phyloP scores from a whole-genome alignment of 2,797 vertebrate species.

The Margarornis squamiger region DNA sequence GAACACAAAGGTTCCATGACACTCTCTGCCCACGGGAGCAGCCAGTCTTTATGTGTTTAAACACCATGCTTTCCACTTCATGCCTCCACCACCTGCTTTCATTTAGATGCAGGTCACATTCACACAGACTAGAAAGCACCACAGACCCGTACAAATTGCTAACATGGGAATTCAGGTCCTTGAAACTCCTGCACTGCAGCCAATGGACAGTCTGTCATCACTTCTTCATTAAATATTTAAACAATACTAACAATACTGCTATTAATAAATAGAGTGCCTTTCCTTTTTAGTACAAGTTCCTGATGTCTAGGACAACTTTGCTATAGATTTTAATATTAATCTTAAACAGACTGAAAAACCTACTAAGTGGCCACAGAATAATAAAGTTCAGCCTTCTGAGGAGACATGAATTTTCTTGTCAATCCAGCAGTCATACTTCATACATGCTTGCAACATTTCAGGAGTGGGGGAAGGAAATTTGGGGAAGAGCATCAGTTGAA shows the following conservation, averaged over 20 bases:
- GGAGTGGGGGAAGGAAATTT: not conserved
- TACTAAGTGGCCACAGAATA: not conserved
- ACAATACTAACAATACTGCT: slow-evolving; percentile 10
- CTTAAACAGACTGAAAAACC: not conserved
- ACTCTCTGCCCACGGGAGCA: not conserved
- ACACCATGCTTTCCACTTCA: not conserved
- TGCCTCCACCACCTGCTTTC: slow-evolving; percentile 46
- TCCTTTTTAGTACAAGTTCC: not conserved
- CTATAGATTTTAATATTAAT: not conserved
- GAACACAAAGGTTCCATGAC: slow-evolving; percentile 20
- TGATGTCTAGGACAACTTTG: not conserved
- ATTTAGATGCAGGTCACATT: slow-evolving; percentile 56
- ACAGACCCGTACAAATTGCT: slow-evolving; percentile 45
- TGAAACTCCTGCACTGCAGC: slow-evolving; percentile 10
- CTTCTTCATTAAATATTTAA: slow-evolving; percentile 38
- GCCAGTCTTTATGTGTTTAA: not conserved
- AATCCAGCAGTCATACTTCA: not conserved
- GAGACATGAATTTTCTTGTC: not conserved
- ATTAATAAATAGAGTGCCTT: not conserved
- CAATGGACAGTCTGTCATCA: slow-evolving; percentile 14
- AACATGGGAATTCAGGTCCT: slow-evolving; percentile 49
- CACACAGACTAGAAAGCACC: slow-evolving; percentile 49
- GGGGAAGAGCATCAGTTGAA: slow-evolving; percentile 7
- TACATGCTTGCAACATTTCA: not conserved
- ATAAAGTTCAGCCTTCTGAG: not conserved